A percentile compares a stretch with the other conserved stretches of the same genome.
Conservation (phyloP, 2,113 vertebrate genomes). For the Isurus oxyrinchus region DNA sequence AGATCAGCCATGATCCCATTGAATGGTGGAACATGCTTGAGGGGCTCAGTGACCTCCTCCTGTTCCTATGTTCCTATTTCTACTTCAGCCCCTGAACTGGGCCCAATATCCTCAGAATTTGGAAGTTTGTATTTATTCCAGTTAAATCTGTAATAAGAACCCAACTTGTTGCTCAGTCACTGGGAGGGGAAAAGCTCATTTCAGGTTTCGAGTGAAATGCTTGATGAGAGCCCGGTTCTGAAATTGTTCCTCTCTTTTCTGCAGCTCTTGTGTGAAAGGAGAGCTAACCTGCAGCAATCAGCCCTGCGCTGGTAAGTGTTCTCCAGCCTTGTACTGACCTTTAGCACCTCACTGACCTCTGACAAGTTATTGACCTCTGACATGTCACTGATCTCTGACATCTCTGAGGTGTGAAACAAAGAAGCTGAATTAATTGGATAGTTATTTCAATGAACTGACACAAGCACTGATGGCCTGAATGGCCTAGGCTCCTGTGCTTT, state of each 20-base stretch:
- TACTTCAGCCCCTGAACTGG: too few relatives aligned
- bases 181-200: background rate
- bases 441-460: background rate
- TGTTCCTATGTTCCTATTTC: too few relatives aligned
- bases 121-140: background rate
- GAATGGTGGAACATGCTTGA: too few relatives aligned
- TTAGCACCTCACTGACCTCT: background rate
- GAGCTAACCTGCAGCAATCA: conserved; percentile 59
- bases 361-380: background rate
- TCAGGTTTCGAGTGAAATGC: background rate
- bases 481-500: too few relatives aligned
- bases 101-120: too few relatives aligned
- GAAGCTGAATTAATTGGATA: background rate
- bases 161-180: background rate
- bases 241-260: conserved; percentile 34
- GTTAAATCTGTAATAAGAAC: background rate
- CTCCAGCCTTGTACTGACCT: too few relatives aligned
- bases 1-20: too few relatives aligned
- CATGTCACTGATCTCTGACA: background rate
- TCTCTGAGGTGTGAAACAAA: background rate
- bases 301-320: conserved; percentile 62
- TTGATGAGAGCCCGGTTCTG: background rate
- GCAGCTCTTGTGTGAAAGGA: conserved; percentile 69
- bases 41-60: too few relatives aligned
- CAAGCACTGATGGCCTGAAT: background rate